Base-by-base conservation (phyloP, 2,113 vertebrate genomes). In the Oryctolagus cuniculus region DNA sequence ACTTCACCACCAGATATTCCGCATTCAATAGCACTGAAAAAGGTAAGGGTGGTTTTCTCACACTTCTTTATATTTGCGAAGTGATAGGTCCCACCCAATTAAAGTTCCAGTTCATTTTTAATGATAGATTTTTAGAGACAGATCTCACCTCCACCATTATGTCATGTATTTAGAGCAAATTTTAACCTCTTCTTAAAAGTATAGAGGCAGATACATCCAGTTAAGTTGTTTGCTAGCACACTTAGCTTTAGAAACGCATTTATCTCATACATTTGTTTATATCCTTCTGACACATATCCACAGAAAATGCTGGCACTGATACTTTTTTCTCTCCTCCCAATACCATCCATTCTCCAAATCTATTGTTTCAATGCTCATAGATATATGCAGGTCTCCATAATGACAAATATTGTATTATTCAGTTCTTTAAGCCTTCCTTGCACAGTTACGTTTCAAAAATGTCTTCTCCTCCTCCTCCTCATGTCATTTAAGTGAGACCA, bases 11-110 rank as follows among this genome's bases (percentile, higher is more conserved):
- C 31, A 95, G 58, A 49, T 74, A 72, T 24, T 34, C 74, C 82
- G 82, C 70, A 94, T 93, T 89, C 27, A 74, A n/a, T 87, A 61
- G 75, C n/a, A 66, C 82, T 89, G 53, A 53, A 81, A 83, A 96
- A 92, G 82, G 91, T 92, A 87, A 96, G 92, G 53, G 83, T 17
- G 87, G n/a, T 95, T 97, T 96, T 91, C 87, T 97, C 97, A 97
- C 96, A 22, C 92, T 70, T 74, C 93, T 95, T 95, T 91, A 83
- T 95, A 87, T 94, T 94, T 97, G 74, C 74, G 92, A 97, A 89
- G 97, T 97, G 97, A 96, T 69, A 97, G 90, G 95, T 97, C 69
- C 96, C 97, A 96, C 97, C 95, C 97, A 95, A 85, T 72, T 67
- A 93, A 38, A 69, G 86, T 80, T 74, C 49, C 31, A n/a, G 55